Percentiles rank a stretch among this genome's conserved stretches.
Evolutionary conservation across 2,113 vertebrate species (phyloP).

Genomic region (Camelus dromedarius): DNA sequence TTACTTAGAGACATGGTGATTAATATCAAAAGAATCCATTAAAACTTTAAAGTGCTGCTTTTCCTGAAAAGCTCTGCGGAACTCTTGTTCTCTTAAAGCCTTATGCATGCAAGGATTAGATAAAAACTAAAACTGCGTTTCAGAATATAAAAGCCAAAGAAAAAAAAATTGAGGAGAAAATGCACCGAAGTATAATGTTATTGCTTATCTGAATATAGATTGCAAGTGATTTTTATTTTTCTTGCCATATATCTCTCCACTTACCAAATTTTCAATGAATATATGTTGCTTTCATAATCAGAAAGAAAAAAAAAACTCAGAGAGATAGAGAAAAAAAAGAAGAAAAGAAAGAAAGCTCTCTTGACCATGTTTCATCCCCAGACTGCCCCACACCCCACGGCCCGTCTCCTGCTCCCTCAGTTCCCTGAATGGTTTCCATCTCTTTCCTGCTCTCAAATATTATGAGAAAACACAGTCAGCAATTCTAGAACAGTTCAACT

Average conservation of each 20-base stretch:
- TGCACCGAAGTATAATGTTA: background rate
- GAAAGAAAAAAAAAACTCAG: background rate
- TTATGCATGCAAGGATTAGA: background rate
- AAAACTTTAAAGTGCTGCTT: background rate
- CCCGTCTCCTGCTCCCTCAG: background rate
- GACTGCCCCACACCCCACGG: rapidly evolving
- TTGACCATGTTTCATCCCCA: background rate
- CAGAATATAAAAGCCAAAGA: background rate
- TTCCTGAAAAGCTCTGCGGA: slow-evolving; percentile 13
- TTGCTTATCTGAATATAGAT: background rate
- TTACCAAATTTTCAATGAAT: slow-evolving; percentile 12
- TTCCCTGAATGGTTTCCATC: background rate
- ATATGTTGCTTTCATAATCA: background rate
- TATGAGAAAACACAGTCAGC: background rate
- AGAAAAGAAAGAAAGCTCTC: background rate
- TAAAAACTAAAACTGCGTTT: slow-evolving; percentile 13
- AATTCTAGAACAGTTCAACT: background rate
- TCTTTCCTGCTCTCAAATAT: background rate
- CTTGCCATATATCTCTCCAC: background rate
- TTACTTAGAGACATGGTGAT: background rate
- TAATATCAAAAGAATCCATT: background rate
- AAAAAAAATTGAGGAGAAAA: background rate
- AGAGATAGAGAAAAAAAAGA: background rate
- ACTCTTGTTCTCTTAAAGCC: background rate
- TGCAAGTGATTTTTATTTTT: background rate